Evolutionary conservation across 2,797 vertebrate species (phyloP).

Genomic region (Peromyscus nudipes): DNA sequence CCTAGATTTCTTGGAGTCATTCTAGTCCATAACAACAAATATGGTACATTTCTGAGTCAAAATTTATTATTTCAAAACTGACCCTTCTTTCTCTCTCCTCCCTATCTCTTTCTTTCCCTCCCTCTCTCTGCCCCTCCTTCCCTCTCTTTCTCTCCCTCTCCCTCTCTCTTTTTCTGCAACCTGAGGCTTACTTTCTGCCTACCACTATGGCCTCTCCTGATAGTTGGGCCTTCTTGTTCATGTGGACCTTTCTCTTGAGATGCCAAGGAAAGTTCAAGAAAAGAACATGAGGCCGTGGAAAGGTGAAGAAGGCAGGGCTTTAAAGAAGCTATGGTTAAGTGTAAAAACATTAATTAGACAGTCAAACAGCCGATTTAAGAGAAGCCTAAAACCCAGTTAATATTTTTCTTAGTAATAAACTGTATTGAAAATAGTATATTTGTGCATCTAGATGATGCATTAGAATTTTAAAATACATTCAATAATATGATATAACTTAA

Average conservation of each 20-base stretch:
- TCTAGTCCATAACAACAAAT: not conserved
- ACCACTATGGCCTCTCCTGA: not conserved
- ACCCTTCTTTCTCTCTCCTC: not conserved
- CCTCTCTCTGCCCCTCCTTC: too few relatives aligned
- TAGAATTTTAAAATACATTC: conserved; percentile 32
- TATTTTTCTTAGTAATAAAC: not conserved
- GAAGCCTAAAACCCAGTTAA: not conserved
- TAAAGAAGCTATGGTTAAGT: not conserved
- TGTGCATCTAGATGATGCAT: not conserved
- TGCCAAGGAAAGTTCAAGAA: not conserved
- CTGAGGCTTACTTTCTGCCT: not conserved
- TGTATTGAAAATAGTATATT: not conserved
- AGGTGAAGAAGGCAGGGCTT: not conserved
- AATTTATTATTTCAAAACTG: not conserved
- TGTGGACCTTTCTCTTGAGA: conserved; percentile 1
- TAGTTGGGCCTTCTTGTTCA: not conserved
- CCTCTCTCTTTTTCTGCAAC: not conserved
- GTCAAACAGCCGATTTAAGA: not conserved
- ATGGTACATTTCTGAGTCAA: not conserved
- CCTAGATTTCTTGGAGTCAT: not conserved
- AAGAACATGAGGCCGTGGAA: not conserved
- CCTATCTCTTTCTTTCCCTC: too few relatives aligned
- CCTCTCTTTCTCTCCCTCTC: not conserved
- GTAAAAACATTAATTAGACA: not conserved
- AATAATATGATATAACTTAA: not conserved